Evolutionary conservation across 2,888 invertebrate genomes (phyloP), one percentile per base, ranked within the genome.

Genomic region (Drosophila picticornis): DNA sequence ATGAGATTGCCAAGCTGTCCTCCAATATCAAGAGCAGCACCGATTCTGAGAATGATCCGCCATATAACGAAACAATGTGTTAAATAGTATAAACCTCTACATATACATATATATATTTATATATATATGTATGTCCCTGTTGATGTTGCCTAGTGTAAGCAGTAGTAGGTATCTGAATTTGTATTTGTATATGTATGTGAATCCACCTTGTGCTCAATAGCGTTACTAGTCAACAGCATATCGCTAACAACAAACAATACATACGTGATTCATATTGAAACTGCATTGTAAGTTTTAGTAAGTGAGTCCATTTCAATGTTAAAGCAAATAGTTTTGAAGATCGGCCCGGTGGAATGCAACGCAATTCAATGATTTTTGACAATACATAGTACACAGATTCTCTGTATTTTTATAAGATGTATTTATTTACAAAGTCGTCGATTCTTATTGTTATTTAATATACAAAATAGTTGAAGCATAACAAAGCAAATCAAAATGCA

Each of bases 41-140:
- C 43, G 93, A 93, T 46, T 93, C 93, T 56, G 93, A 93, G 69
- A 93, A 93, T 77, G 93, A 93, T 88, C 93, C 93, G 76, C 93
- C 93, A 50, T 93, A 92, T 78, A 93, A 93, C 83, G 93, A 93
- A 87, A 93, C 93, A 70, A 93, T 93, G 93, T 93, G 93, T 92
- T 93, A 92, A 68, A 53, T 32, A 61, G 36, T 27, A 29, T 34
- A 40, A 48, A 34, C 34, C 25, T 36, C 19, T 25, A 43, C 50
- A 19, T 57, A 32, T 31, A 22, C 31, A 31, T 43, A 22, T 43
- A 43, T 22, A 22, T 22, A 43, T 2, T 6, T 38, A 38, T 38
- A 9, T 19, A 61, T 59, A 46, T 48, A 19, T 57, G 27, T 51
- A 22, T 64, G 29, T 48, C 46, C 36, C 16, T 52, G 51, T 56